phyloP scores from a whole-genome alignment of 2,888 invertebrate species.

The Cetonia aurata region DNA sequence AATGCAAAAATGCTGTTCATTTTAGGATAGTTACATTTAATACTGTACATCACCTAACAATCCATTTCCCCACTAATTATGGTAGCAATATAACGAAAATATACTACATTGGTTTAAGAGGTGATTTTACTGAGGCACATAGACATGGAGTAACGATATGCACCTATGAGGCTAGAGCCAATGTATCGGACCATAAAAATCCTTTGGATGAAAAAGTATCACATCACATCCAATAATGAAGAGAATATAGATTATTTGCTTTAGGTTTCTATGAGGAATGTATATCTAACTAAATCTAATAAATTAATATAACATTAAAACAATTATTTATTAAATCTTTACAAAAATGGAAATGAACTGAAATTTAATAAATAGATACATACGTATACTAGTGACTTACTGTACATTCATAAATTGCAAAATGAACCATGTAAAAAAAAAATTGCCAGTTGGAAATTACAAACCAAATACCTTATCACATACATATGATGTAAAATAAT shows the following conservation, averaged over 20 bases:
- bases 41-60: conserved; percentile 87
- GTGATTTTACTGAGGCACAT: conserved; percentile 89
- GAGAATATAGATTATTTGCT: too few species aligned
- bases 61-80: conserved; percentile 92
- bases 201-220: conserved; percentile 74
- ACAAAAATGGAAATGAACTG: too few species aligned
- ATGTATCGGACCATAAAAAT: conserved; percentile 86
- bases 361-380: not conserved
- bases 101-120: conserved; percentile 95
- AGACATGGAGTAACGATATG: conserved; percentile 93
- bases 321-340: too few species aligned
- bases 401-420: conserved; percentile 19
- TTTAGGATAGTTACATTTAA: conserved; percentile 92
- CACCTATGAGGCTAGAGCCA: conserved; percentile 89
- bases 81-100: conserved; percentile 87
- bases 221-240: conserved; percentile 70
- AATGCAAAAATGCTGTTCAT: conserved; percentile 57
- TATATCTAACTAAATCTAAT: too few species aligned
- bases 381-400: conserved; percentile 21
- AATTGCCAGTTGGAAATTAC: not conserved
- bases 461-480: not conserved
- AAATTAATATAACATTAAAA: too few species aligned
- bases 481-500: conserved; percentile 5
- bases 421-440: not conserved
- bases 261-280: too few species aligned